Conservation (phyloP, 2,797 vertebrate species). For the Sarcoramphus papa region DNA sequence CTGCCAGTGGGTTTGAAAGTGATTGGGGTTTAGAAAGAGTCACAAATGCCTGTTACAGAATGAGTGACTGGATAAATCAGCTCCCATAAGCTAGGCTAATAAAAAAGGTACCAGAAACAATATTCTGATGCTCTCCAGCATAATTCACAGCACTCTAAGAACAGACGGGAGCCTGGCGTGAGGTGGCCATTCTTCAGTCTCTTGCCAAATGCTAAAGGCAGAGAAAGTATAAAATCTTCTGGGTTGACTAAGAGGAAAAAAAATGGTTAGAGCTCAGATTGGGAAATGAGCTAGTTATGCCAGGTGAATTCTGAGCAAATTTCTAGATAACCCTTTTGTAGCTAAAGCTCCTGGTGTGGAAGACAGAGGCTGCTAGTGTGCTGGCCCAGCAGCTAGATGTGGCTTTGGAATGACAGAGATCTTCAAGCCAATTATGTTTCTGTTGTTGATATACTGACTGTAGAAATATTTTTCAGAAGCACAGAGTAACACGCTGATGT, state of each 20-base stretch:
- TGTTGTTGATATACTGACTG: neutral
- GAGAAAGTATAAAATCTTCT: neutral
- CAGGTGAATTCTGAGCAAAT: neutral
- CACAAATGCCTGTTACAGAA: neutral
- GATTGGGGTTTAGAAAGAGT: neutral
- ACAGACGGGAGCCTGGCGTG: rapidly evolving
- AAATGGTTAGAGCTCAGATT: neutral
- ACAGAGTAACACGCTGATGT: neutral
- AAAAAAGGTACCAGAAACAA: neutral
- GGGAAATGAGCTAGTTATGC: neutral
- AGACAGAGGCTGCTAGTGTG: neutral
- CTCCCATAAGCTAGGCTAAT: neutral
- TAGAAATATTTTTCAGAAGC: neutral
- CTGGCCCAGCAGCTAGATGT: neutral
- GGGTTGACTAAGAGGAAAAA: neutral
- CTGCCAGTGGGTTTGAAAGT: neutral
- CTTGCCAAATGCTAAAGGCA: neutral
- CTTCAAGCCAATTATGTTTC: neutral
- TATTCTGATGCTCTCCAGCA: neutral
- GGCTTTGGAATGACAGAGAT: neutral
- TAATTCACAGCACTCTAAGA: neutral
- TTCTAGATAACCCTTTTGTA: neutral
- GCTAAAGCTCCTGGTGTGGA: neutral
- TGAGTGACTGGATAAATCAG: neutral
- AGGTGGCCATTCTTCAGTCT: neutral